Percentiles rank a stretch among this genome's conserved stretches.
Conservation (phyloP, 35 echinoderm and acorn worm species). For the Chiridota heheva region DNA sequence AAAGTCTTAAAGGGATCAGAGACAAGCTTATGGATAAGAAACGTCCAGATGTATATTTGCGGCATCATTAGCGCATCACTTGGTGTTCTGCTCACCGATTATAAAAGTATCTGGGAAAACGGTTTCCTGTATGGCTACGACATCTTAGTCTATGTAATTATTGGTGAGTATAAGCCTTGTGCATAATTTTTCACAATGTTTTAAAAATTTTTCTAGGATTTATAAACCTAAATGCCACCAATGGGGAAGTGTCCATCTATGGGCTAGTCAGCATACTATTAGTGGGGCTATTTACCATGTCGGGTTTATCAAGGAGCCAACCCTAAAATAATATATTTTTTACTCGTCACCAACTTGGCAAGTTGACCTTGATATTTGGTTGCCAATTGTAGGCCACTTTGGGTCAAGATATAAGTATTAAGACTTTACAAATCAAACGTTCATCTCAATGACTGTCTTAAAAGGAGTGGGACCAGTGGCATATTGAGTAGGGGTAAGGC, state of each 20-base stretch:
- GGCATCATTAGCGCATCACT: conserved; percentile 80
- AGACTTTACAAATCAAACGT: no score
- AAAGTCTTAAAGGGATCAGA: conserved; percentile 95
- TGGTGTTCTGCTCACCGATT: conserved; percentile 76
- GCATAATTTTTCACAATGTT: no score
- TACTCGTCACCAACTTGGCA: no score
- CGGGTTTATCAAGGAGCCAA: no score
- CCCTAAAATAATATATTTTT: no score
- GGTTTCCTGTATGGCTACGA: conserved; percentile 93
- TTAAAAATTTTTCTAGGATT: no score
- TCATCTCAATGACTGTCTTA: no score
- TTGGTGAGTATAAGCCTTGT: conserved; percentile 81
- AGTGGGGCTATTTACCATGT: not conserved
- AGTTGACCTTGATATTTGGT: no score
- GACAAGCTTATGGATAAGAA: conserved; percentile 90
- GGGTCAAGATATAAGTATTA: no score
- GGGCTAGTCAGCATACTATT: not conserved
- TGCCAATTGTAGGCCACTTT: no score
- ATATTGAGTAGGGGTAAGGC: no score
- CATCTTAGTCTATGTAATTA: conserved; percentile 62
- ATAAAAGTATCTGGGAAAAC: conserved; percentile 46
- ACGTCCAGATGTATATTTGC: conserved; percentile 97
- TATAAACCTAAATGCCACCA: not conserved
- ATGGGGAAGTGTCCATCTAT: not conserved
- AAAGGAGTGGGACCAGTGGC: no score